Evolutionary conservation across 2,113 vertebrate genomes (phyloP), one percentile per base, ranked within the genome.

Genomic region (Ancistrus triradiatus): DNA sequence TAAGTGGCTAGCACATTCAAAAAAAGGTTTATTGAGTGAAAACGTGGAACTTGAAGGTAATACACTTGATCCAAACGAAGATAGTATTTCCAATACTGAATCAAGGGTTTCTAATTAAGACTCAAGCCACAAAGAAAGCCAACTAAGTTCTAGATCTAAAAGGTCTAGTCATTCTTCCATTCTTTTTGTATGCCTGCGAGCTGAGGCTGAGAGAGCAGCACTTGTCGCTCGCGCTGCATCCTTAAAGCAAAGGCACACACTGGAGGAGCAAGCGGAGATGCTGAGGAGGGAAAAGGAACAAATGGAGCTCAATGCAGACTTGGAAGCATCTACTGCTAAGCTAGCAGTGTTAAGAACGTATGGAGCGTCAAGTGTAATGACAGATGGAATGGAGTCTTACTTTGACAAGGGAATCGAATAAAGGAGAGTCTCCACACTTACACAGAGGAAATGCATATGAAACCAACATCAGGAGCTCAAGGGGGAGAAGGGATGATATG

Each of bases 381-480:
- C 42, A 15, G 42, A 44, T 44, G 42, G 42, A 17, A 44, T 44
- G n/a, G 42, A 44, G 42, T 44, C 42, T n/a, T 15, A 44, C 7
- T 44, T 44, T 3, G 7, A 44, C 2, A 18, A 44, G 3, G 42
- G 42, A 44, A 17, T n/a, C 14, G 17, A 18, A 18, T 17, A 7
- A 18, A 44, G 17, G 7, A 17, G 1, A 18, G 7, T 18, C 6
- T 17, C 42, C 28, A 33, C 28, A 33, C n/a, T n/a, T n/a, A 33
- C 9, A 33, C 28, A 33, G 4, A 9, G 28, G 9, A 33, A 33
- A 33, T 33, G 4, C 28, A 33, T 33, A 9, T 33, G 28, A 33
- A 33, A 5, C 9, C 4, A 33, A 9, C 28, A 33, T 5, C 28
- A 9, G 9, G 9, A 33, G 28, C 4, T 33, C 28, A 33, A 33